Conservation (phyloP, 2,888 invertebrate genomes). For the Machimus atricapillus region DNA sequence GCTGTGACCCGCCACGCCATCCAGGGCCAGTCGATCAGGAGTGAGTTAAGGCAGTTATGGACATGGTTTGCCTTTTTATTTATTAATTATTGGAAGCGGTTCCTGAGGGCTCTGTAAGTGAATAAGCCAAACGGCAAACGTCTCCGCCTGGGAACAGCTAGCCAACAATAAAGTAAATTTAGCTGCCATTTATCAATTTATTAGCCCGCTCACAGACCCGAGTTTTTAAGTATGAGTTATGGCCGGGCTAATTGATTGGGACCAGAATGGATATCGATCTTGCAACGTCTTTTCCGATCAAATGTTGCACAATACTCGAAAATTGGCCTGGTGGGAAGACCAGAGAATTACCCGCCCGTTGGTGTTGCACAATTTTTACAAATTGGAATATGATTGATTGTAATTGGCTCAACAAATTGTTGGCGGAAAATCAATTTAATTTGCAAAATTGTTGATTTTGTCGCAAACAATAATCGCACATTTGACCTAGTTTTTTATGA, state of each 20-base stretch:
- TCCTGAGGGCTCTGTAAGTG: background rate
- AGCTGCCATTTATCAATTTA: conserved; percentile 40
- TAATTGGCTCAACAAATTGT: background rate
- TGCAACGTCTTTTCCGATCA: background rate
- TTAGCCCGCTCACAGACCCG: background rate
- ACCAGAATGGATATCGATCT: conserved; percentile 23
- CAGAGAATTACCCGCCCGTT: background rate
- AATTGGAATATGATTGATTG: background rate
- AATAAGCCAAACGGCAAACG: background rate
- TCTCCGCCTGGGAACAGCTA: background rate
- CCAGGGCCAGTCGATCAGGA: background rate
- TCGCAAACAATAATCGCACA: background rate
- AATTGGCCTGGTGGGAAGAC: conserved; percentile 7
- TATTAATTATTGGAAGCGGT: conserved; percentile 27
- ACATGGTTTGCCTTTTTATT: conserved; percentile 33
- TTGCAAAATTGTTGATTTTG: background rate
- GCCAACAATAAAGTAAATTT: conserved; percentile 27
- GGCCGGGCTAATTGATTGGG: conserved; percentile 18
- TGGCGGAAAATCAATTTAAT: background rate
- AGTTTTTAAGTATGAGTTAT: conserved; percentile 26
- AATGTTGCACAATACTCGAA: background rate
- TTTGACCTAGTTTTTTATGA: background rate
- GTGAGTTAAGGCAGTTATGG: background rate
- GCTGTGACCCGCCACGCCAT: background rate
- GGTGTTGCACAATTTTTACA: conserved; percentile 18